phyloP scores from a whole-genome alignment of 2,113 vertebrate genomes.

The Rattus rattus region DNA sequence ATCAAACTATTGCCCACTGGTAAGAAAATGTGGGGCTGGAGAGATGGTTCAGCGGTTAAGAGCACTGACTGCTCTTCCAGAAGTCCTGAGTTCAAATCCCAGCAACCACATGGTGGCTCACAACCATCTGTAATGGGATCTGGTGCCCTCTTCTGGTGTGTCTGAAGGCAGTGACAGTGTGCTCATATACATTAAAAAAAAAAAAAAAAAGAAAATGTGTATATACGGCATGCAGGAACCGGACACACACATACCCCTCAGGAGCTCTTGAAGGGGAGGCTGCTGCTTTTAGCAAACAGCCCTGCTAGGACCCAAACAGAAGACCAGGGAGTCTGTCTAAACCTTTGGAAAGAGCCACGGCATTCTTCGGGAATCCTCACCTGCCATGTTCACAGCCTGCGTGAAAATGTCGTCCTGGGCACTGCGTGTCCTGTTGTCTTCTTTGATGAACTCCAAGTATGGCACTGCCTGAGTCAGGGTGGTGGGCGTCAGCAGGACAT shows the following conservation, averaged over 20 bases:
- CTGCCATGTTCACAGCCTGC: slow-evolving; percentile 96
- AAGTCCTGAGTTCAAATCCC: too few species aligned
- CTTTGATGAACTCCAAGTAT: slow-evolving; percentile 91
- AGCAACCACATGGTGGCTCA: too few species aligned
- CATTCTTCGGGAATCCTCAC: slow-evolving; percentile 81
- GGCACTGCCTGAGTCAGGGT: slow-evolving; percentile 90
- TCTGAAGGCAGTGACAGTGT: too few species aligned
- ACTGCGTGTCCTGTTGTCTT: slow-evolving; percentile 97
- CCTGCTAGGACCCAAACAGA: not conserved
- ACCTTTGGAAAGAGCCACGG: not conserved
- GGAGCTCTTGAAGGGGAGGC: not conserved
- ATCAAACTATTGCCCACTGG: not conserved
- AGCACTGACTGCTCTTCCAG: too few species aligned
- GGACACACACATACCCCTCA: not conserved
- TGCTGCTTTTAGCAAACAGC: not conserved
- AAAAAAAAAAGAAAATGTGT: not conserved
- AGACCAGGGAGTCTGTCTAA: not conserved
- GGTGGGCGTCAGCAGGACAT: slow-evolving; percentile 95
- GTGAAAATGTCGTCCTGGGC: slow-evolving; percentile 95
- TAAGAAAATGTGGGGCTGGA: not conserved
- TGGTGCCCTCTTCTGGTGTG: too few species aligned
- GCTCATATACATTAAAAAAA: too few species aligned
- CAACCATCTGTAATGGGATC: too few species aligned
- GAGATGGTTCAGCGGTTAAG: too few species aligned
- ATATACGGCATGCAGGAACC: accelerated